Conservation (phyloP, 2,888 invertebrate species). For the Sminthurides aquaticus region DNA sequence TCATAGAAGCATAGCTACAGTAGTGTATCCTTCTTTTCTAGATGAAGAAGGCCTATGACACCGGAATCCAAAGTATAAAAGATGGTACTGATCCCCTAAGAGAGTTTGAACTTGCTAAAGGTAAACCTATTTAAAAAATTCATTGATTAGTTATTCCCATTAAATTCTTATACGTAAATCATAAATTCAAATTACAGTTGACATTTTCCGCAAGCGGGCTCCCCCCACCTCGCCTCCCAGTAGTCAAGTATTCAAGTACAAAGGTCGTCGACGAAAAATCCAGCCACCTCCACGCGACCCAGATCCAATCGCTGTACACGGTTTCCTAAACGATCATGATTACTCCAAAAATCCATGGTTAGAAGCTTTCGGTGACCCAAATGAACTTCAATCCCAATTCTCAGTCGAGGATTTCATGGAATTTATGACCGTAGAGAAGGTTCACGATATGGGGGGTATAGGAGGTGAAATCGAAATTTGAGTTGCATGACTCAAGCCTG, state of each 20-base stretch:
- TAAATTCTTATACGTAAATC: no score
- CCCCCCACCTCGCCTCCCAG: conserved; percentile 5
- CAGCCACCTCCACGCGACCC: not conserved
- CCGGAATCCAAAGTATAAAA: conserved; percentile 11
- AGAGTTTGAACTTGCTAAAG: conserved; percentile 16
- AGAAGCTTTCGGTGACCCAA: conserved; percentile 6
- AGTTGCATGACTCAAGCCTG: no score
- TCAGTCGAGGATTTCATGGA: not conserved
- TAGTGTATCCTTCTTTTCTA: not conserved
- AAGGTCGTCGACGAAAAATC: conserved; percentile 8
- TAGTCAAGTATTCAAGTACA: not conserved
- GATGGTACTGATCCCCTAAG: conserved; percentile 11
- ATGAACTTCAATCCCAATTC: conserved; percentile 1
- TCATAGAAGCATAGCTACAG: no score
- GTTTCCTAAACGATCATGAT: conserved; percentile 19
- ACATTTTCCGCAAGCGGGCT: conserved; percentile 13
- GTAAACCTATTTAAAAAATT: not conserved
- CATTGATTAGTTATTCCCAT: not conserved
- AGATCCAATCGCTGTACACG: conserved; percentile 14
- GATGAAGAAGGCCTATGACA: conserved; percentile 16
- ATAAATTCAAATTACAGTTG: no score
- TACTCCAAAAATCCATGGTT: conserved; percentile 20
- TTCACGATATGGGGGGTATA: conserved; percentile 13
- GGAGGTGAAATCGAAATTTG: conserved; percentile 14
- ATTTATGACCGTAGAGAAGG: not conserved